Evolutionary conservation across 2,888 invertebrate species (phyloP), one percentile per base, ranked within the genome.

Genomic region (Ischnura elegans): DNA sequence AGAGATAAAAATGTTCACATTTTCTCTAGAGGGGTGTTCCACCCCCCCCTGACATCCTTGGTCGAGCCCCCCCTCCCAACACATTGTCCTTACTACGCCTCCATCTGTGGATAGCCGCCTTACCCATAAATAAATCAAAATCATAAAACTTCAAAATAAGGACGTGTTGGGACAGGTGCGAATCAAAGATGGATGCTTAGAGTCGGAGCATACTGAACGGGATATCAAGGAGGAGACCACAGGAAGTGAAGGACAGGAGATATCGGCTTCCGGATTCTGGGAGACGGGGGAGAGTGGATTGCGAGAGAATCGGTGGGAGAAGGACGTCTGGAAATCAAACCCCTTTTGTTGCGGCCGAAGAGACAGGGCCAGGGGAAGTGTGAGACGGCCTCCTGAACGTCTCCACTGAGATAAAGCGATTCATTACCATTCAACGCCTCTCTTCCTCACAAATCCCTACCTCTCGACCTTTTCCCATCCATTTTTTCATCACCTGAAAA

Each of bases 301-400:
- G 2, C 19, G 42, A 42, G 8, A 21, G 29, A 21, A 51, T 51
- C 51, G 51, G 51, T 45, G 36, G 36, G 45, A 42, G 51, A 13
- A 13, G 47, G 51, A 51, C 19, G 85, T 85, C 85, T 3, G 86
- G 51, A 51, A 86, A 86, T 86, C 86, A 46, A 86, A 86, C 86
- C 10, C 8, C 46, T 86, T 86, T 43, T 45, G 86, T 43, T 43
- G 19, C 13, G 3, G 25, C 19, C 43, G 42, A 43, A n/a, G 86
- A 25, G 45, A 85, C 8, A 42, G 16, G 45, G 45, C 21, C 19
- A 51, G 85, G 8, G 85, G 85, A 29, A 42, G 43, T 4, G 29
- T 0, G 0, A 51, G 51, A 1, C 13, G 51, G 19, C 51, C 6
- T 2, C 51, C 19, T 19, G 2, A 43, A 5, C 19, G 2, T 6